Conservation (phyloP, 1,140 invertebrate species). For the Pseudomyrmex sp. region DNA sequence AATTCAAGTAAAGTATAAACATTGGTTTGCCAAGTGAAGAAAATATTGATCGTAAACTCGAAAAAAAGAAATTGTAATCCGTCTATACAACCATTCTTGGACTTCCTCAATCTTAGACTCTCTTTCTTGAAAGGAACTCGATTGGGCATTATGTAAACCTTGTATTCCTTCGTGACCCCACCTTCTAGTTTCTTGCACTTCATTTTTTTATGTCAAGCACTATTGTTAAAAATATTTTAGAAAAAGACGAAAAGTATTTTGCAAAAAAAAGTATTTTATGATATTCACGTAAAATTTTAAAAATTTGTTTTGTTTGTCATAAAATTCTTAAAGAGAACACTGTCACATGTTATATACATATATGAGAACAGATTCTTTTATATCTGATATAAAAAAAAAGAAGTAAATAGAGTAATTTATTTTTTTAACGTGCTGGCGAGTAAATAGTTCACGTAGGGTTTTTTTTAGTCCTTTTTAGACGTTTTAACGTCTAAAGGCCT, state of each 20-base stretch:
- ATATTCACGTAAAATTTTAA: neutral
- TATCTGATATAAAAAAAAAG: too few relatives aligned
- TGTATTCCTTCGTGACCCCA: neutral
- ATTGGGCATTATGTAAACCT: slow-evolving; percentile 55
- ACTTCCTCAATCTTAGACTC: slow-evolving; percentile 47
- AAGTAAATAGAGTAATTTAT: too few relatives aligned
- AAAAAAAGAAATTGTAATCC: slow-evolving; percentile 28
- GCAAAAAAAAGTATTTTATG: slow-evolving; percentile 7
- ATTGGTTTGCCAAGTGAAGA: slow-evolving; percentile 34
- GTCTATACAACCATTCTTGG: slow-evolving; percentile 47
- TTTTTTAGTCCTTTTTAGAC: too few relatives aligned
- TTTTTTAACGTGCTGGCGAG: too few relatives aligned
- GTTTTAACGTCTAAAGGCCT: too few relatives aligned
- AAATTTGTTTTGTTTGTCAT: too few relatives aligned
- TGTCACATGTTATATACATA: neutral
- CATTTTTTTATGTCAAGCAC: slow-evolving; percentile 33
- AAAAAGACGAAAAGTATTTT: neutral
- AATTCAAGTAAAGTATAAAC: slow-evolving; percentile 12
- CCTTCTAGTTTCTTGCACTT: slow-evolving; percentile 14
- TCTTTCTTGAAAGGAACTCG: slow-evolving; percentile 48
- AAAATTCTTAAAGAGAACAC: neutral
- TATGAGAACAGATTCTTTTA: too few relatives aligned
- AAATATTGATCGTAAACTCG: slow-evolving; percentile 62
- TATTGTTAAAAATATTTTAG: neutral
- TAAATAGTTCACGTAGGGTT: too few relatives aligned